Evolutionary conservation across 1,140 invertebrate species (phyloP).

Genomic region (Hesperophylax magnus): DNA sequence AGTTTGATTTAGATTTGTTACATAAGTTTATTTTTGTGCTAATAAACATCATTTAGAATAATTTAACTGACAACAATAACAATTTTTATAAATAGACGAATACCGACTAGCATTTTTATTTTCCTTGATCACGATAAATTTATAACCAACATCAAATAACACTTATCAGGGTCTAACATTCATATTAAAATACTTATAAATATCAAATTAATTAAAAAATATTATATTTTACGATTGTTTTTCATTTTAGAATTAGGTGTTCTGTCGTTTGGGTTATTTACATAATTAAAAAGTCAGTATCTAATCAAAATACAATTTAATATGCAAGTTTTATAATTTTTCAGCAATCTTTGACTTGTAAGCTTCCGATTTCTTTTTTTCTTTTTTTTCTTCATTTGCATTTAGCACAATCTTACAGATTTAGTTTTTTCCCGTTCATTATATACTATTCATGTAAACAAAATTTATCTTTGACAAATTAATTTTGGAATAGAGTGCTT

Average conservation of each 20-base stretch:
- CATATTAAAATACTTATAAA: background rate
- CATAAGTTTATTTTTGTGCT: constrained; percentile 37
- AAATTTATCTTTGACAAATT: too few species aligned
- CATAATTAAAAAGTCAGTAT: too few species aligned
- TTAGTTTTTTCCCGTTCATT: too few species aligned
- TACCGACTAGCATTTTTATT: background rate
- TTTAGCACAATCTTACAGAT: too few species aligned
- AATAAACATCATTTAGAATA: constrained; percentile 46
- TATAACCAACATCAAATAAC: constrained; percentile 42
- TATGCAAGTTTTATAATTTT: too few species aligned
- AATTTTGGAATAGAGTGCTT: too few species aligned
- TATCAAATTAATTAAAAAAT: background rate
- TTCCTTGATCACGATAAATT: constrained; percentile 1
- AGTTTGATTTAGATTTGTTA: constrained; percentile 30
- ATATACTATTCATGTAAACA: too few species aligned
- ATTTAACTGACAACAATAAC: constrained; percentile 56
- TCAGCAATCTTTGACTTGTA: too few species aligned
- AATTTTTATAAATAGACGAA: constrained; percentile 51
- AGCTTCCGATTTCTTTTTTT: too few species aligned
- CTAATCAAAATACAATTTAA: too few species aligned
- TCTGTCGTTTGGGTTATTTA: background rate
- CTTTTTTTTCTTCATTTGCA: too few species aligned
- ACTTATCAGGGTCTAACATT: constrained; percentile 19
- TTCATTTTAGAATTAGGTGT: background rate
- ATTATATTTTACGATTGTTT: constrained; percentile 16